Evolutionary conservation across 1,140 invertebrate species (phyloP).

Genomic region (Sycobia sp.): DNA sequence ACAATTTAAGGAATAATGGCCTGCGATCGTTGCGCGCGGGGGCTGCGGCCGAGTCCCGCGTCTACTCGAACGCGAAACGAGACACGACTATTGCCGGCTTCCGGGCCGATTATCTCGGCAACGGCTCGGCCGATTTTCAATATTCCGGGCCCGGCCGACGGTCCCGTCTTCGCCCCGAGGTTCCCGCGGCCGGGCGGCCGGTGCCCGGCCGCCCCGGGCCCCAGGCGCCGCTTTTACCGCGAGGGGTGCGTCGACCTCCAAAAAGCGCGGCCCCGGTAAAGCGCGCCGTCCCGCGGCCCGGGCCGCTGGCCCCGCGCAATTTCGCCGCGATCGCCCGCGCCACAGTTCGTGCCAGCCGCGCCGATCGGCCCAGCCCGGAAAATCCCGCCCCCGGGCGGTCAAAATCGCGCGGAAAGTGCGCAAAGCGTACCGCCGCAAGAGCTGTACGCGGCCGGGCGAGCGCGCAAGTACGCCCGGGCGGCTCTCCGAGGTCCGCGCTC

Average conservation of each 20-base stretch:
- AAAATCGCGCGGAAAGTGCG: constrained; percentile 8
- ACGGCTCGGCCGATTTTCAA: too few relatives aligned
- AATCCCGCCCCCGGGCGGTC: background rate
- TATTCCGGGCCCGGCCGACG: too few relatives aligned
- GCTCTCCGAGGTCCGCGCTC: constrained; percentile 41
- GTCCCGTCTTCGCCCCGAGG: too few relatives aligned
- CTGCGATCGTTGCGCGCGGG: too few relatives aligned
- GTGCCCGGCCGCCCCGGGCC: background rate
- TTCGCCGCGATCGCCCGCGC: too few relatives aligned
- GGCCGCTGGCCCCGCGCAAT: background rate
- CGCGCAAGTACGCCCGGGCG: constrained; percentile 26
- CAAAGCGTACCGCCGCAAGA: constrained; percentile 29
- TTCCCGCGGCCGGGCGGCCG: background rate
- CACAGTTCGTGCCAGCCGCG: constrained; percentile 5
- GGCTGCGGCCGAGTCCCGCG: too few relatives aligned
- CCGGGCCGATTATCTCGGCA: too few relatives aligned
- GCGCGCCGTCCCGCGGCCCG: background rate
- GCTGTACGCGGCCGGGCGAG: constrained; percentile 1
- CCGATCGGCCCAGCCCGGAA: background rate
- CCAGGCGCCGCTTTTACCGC: background rate
- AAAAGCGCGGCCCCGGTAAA: constrained; percentile 20
- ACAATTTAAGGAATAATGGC: too few relatives aligned
- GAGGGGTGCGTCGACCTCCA: constrained; percentile 7
- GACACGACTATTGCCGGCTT: too few relatives aligned
- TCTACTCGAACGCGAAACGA: too few relatives aligned